Evolutionary conservation across 2,113 vertebrate genomes (phyloP), one percentile per base, ranked within the genome.

Genomic region (Burhinus oedicnemus): DNA sequence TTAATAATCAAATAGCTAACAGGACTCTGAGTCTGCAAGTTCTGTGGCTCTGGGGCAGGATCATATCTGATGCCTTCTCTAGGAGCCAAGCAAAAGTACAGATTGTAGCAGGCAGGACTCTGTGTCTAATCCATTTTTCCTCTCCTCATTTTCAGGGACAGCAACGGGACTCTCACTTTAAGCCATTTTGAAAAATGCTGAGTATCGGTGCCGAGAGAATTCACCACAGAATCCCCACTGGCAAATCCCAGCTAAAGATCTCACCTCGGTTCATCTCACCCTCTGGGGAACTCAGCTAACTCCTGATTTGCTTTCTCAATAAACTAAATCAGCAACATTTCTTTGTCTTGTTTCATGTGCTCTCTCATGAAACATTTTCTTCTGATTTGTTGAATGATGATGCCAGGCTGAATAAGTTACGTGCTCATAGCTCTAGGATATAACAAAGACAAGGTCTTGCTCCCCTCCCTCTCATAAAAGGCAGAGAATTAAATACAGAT

Each of bases 241-340:
- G 92, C 79, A 88, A 94, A 94, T 66, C 66, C 70, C 85, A 94
- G 42, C 75, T 80, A 42, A 93, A 95, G 85, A 90, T 83, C 82
- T 93, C 93, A 74, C 90, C 95, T 95, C 75, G 21, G 93, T 94
- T 95, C 85, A 83, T 94, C 92, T 90, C 7, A 5, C 45, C 68
- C 82, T 70, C 87, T 86, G 93, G 96, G 90, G 75, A 93, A 44
- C 71, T 93, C 87, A 27, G 66, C 66, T 97, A 90, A 65, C 44
- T 93, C 70, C 71, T 26, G 62, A 70, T 90, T 93, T 97, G 92
- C 92, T 80, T 94, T 74, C 96, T 91, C 93, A 97, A 96, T 96
- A 97, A 97, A 96, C 93, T 58, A 87, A 91, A 94, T 94, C 92
- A 96, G 96, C 96, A 97, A 97, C 71, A 90, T 69, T 91, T 85